A percentile compares a stretch with the other conserved stretches of the same genome.
phyloP scores from a whole-genome alignment of 64 coral and sea anemone genomes.

The Orbicella faveolata region DNA sequence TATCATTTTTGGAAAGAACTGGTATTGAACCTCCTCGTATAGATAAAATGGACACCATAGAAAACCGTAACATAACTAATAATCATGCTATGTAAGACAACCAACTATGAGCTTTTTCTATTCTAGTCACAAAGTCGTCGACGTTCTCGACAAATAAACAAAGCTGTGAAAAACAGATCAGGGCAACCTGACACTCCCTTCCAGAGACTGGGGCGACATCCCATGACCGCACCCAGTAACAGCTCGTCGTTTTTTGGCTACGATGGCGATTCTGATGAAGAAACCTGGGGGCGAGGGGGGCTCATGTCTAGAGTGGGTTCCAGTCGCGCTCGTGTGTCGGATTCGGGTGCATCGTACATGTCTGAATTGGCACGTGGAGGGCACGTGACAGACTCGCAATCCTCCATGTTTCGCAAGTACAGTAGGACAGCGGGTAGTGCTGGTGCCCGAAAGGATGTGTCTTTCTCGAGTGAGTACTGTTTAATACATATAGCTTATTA shows the following conservation, averaged over 20 bases:
- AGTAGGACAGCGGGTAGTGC: slow-evolving; percentile 21
- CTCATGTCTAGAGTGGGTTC: neutral
- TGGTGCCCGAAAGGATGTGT: neutral
- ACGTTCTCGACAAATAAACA: neutral
- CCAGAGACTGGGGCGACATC: neutral
- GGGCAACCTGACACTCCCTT: neutral
- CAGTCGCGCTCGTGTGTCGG: neutral
- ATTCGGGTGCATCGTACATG: neutral
- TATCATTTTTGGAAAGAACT: too few species aligned
- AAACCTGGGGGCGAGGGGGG: slow-evolving; percentile 3
- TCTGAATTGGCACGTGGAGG: neutral
- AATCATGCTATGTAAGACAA: neutral
- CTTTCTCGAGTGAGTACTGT: slow-evolving; percentile 11
- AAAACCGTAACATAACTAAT: neutral
- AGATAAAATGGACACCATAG: too few species aligned
- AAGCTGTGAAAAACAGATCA: neutral
- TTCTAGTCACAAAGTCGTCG: neutral
- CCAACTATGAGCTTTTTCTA: neutral
- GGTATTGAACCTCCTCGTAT: too few species aligned
- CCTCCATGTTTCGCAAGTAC: slow-evolving; percentile 13
- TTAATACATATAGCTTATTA: neutral
- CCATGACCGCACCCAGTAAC: neutral
- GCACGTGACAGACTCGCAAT: slow-evolving; percentile 8
- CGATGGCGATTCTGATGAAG: slow-evolving; percentile 1
- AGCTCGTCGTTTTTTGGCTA: slow-evolving; percentile 14